A percentile compares a stretch with the other conserved stretches of the same genome.
Evolutionary conservation across 2,113 vertebrate species (phyloP).

Genomic region (Hyla sarda): DNA sequence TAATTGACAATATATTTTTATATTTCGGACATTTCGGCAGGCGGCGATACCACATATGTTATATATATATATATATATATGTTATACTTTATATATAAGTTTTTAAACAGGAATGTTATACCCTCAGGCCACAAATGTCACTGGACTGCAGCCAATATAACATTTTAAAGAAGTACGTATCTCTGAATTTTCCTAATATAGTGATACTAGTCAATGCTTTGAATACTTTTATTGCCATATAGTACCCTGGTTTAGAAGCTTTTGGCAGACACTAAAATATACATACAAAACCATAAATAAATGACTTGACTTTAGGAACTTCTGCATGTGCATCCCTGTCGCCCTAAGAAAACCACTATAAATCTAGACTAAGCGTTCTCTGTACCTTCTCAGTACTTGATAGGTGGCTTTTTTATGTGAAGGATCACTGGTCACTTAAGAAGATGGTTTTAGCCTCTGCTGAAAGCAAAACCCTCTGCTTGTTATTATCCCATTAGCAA

Average conservation of each 20-base stretch:
- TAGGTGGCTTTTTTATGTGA: not conserved
- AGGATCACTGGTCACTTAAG: slow-evolving; percentile 51
- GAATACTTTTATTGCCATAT: not conserved
- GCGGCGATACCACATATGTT: too few relatives aligned
- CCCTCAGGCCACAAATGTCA: not conserved
- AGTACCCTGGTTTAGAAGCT: not conserved
- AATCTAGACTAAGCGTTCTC: not conserved
- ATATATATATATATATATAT: too few relatives aligned
- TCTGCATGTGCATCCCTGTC: too few relatives aligned
- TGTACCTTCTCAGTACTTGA: not conserved
- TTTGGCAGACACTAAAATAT: too few relatives aligned
- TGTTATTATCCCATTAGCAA: slow-evolving; percentile 43
- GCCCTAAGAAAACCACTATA: not conserved
- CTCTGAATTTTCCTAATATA: not conserved
- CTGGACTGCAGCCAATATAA: not conserved
- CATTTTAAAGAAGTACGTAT: not conserved
- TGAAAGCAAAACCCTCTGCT: slow-evolving; percentile 11
- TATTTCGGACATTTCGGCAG: too few relatives aligned
- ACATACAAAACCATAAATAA: too few relatives aligned
- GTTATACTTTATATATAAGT: too few relatives aligned
- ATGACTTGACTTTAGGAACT: too few relatives aligned
- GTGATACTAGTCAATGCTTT: not conserved
- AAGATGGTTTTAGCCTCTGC: slow-evolving; percentile 23
- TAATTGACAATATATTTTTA: too few relatives aligned
- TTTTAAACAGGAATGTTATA: too few relatives aligned